phyloP scores from a whole-genome alignment of 92 coral and sea anemone genomes.

The Epizoanthus fatuus region DNA sequence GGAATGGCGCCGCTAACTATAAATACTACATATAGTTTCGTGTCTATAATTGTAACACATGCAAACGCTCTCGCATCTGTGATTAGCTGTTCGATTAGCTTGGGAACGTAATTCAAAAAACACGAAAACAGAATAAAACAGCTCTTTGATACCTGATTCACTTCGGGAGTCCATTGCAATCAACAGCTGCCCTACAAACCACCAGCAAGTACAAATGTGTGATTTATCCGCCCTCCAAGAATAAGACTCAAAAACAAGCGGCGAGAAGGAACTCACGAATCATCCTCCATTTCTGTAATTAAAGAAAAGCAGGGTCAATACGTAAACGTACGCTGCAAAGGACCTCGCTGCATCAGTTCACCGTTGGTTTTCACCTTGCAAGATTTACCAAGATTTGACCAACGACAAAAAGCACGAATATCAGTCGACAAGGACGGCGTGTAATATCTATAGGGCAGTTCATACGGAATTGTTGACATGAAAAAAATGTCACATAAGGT shows the following conservation, averaged over 20 bases:
- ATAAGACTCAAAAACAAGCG: constrained; percentile 42
- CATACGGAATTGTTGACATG: constrained; percentile 61
- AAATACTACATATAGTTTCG: constrained; percentile 50
- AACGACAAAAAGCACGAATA: constrained; percentile 20
- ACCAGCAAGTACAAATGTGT: constrained; percentile 30
- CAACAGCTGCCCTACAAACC: constrained; percentile 22
- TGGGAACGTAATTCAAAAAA: constrained; percentile 36
- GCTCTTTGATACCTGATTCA: constrained; percentile 29
- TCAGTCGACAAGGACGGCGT: constrained; percentile 33
- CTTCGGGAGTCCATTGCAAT: constrained; percentile 37
- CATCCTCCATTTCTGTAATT: constrained; percentile 46
- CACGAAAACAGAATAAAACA: constrained; percentile 31
- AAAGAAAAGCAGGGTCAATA: constrained; percentile 35
- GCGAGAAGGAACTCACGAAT: constrained; percentile 46
- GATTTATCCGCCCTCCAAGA: constrained; percentile 44
- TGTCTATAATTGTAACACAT: constrained; percentile 56
- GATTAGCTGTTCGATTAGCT: constrained; percentile 55
- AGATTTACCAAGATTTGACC: background rate
- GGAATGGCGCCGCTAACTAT: constrained; percentile 38
- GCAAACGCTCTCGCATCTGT: constrained; percentile 47
- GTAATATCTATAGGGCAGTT: constrained; percentile 42
- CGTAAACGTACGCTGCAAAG: constrained; percentile 11
- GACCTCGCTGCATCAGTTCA: constrained; percentile 24
- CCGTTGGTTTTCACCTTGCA: constrained; percentile 23
- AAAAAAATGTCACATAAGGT: constrained; percentile 60